Evolutionary conservation across 2,113 vertebrate genomes (phyloP), one percentile per base, ranked within the genome.

Genomic region (Microcebus lehilahytsara): DNA sequence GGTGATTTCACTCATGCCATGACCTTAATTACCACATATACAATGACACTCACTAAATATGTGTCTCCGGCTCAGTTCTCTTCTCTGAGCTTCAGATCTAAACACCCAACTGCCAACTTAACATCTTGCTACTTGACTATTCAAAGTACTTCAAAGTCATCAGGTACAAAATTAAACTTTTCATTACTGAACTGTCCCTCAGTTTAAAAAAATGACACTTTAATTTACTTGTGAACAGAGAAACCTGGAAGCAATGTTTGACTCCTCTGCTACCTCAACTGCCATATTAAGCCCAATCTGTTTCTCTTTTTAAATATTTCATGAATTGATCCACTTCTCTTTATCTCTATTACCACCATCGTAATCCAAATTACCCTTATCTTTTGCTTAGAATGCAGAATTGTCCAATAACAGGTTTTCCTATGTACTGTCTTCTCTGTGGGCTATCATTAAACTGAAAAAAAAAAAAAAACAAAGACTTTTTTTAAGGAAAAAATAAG

Each of bases 151-250:
- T 96, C 9, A 93, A 34, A 75, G 34, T 89, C 66, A 64, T n/a
- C 32, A 85, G 51, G 4, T 64, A 94, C 34, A 81, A 86, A 51
- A 53, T 25, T 72, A 56, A 91, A 27, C n/a, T 56, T 1, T 34
- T 72, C 66, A 62, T 84, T 42, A 80, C 7, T 22, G 77, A 77
- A 69, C 22, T 78, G 3, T 9, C 71, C 13, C 49, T 20, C 30
- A 78, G 9, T 77, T 92, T 67, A 72, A 19, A 51, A 51, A 89
- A 95, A 77, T 77, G 2, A 20, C 5, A 56, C 27, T 46, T 85
- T 27, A 91, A 34, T 32, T 77, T 75, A 89, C 4, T 80, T 95
- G 69, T 92, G 86, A 96, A 72, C 22, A 94, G 53, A 62, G 34
- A 87, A 42, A 66, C 0, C 23, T 64, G 46, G 25, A 32, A 64